Evolutionary conservation across 2,797 vertebrate genomes (phyloP).

Genomic region (Amniataba percoides): DNA sequence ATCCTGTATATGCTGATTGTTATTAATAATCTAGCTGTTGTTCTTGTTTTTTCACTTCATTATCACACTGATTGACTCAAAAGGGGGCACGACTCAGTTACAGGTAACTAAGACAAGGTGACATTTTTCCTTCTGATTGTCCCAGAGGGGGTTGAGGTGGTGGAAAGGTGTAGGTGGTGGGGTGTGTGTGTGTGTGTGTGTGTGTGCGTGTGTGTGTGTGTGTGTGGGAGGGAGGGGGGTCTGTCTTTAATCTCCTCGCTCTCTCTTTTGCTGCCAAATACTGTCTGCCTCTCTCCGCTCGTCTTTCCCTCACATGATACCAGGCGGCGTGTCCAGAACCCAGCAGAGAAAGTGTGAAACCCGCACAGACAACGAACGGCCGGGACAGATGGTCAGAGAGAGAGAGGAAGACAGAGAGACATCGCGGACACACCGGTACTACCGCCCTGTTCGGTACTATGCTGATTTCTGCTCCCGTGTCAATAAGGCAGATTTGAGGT

Average conservation of each 20-base stretch:
- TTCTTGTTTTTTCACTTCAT: not conserved
- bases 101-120: constrained; percentile 13
- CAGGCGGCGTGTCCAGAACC: constrained; percentile 42
- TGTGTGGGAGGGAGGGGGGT: not conserved
- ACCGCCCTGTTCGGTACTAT: not conserved
- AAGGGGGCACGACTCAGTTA: not conserved
- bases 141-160: not conserved
- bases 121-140: constrained; percentile 11
- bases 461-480: not conserved
- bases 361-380: constrained; percentile 53
- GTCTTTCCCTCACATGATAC: constrained; percentile 54
- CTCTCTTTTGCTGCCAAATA: not conserved
- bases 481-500: not conserved
- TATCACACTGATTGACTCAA: not conserved
- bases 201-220: no score
- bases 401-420: constrained; percentile 2
- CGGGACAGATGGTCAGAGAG: constrained; percentile 65
- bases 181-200: no score
- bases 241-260: constrained; percentile 26
- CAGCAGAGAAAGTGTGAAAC: constrained; percentile 62
- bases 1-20: not conserved
- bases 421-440: not conserved
- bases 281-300: constrained; percentile 15
- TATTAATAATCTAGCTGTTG: not conserved
- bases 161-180: no score